A percentile compares a stretch with the other conserved stretches of the same genome.
These are phyloP conservation scores for Bombus consobrinus DNA, from an alignment of 1,140 invertebrate species.

Conservation along the genomic window DNA sequence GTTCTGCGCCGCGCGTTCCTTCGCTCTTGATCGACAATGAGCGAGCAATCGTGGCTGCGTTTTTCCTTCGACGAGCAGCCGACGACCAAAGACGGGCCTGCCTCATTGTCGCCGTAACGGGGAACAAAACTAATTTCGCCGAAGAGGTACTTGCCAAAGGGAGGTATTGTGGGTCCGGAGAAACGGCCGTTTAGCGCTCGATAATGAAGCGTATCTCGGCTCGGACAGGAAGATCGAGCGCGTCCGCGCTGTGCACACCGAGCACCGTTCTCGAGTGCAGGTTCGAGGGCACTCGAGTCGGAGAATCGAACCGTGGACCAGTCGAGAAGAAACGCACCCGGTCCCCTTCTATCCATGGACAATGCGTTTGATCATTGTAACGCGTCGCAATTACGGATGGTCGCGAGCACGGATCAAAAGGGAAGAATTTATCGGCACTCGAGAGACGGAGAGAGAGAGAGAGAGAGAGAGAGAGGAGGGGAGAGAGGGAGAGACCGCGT, in stretches of 20 bases:
- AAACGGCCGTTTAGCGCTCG: conserved; percentile 61
- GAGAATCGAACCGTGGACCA: conserved; percentile 9
- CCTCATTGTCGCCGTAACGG: background rate
- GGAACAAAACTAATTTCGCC: conserved; percentile 62
- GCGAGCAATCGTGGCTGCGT: background rate
- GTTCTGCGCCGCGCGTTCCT: background rate
- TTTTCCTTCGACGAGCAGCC: background rate
- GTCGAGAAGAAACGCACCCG: conserved; percentile 34
- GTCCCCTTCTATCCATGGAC: conserved; percentile 43
- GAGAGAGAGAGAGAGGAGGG: too few relatives aligned
- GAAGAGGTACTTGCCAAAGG: background rate
- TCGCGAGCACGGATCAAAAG: background rate
- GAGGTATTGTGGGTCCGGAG: conserved; percentile 36
- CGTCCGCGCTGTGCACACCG: conserved; percentile 28
- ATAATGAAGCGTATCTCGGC: conserved; percentile 61
- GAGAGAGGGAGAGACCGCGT: background rate
- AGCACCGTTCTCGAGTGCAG: conserved; percentile 45
- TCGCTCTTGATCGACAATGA: background rate
- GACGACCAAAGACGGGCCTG: background rate
- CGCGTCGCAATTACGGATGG: conserved; percentile 54
- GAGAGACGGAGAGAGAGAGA: background rate
- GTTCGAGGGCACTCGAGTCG: conserved; percentile 54
- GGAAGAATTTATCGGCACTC: background rate
- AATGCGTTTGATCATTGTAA: conserved; percentile 58
- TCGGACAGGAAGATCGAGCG: conserved; percentile 56